These are phyloP conservation scores for Cinclus cinclus DNA, from an alignment of 2,113 vertebrate genomes.

Conservation along the genomic window DNA sequence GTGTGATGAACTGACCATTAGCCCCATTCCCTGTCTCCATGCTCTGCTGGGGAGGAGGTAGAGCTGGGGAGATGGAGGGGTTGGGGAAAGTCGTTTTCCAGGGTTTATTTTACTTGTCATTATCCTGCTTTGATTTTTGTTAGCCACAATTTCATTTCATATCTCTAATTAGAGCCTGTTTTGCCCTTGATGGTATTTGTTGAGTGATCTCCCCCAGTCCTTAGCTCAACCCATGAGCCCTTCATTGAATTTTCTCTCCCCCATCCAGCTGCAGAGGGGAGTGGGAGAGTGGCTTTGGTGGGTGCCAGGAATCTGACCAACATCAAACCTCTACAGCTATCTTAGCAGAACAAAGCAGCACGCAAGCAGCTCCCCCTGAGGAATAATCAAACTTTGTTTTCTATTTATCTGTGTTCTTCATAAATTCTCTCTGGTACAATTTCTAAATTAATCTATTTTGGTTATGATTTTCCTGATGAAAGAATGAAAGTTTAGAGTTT, in stretches of 20 bases:
- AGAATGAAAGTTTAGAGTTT: background rate
- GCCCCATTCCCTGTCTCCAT: background rate
- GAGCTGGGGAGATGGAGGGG: too few species aligned
- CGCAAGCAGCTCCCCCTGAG: background rate
- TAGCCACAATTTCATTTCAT: background rate
- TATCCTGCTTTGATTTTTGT: background rate
- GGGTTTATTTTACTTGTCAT: background rate
- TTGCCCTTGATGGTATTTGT: background rate
- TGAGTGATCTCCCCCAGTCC: background rate
- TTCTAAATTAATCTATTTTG: conserved; percentile 38
- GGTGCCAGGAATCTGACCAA: background rate
- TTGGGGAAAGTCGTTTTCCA: background rate
- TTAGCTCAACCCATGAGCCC: background rate
- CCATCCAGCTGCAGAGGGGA: background rate
- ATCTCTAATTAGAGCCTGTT: background rate
- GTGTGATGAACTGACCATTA: background rate
- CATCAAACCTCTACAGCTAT: background rate
- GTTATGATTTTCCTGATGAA: conserved; percentile 15
- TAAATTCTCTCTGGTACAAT: background rate
- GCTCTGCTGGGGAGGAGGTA: background rate
- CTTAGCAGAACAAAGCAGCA: background rate
- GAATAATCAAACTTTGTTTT: background rate
- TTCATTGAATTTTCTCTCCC: background rate
- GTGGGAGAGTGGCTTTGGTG: background rate
- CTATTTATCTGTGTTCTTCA: background rate